Percentiles rank a stretch among this genome's conserved stretches.
Conservation (phyloP, 2,113 vertebrate species). For the Spea multiplicata region DNA sequence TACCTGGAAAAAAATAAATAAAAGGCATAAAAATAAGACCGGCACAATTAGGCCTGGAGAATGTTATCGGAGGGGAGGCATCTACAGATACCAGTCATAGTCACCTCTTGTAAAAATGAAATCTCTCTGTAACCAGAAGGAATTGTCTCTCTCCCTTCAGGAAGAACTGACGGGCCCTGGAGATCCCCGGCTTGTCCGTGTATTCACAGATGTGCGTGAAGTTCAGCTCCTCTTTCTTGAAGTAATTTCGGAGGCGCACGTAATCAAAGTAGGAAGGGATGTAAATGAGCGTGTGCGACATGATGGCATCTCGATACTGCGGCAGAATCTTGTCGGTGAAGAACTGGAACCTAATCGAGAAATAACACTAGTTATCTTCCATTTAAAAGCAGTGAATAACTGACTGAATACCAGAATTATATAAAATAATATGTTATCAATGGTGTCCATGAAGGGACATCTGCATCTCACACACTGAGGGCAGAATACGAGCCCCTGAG, state of each 20-base stretch:
- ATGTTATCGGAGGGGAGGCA: not conserved
- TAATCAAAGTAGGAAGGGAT: conserved; percentile 94
- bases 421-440: too few relatives aligned
- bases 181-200: conserved; percentile 73
- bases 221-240: conserved; percentile 86
- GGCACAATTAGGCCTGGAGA: not conserved
- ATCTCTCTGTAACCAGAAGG: conserved; percentile 89
- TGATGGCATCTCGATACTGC: conserved; percentile 90
- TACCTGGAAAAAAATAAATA: conserved; percentile 73
- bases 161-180: conserved; percentile 83
- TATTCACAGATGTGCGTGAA: conserved; percentile 88
- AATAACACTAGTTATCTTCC: not conserved
- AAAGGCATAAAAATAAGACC: not conserved
- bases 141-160: conserved; percentile 86
- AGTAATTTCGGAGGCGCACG: conserved; percentile 88
- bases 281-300: conserved; percentile 93
- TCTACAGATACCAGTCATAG: too few relatives aligned
- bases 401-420: too few relatives aligned
- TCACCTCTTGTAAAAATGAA: conserved; percentile 97
- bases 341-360: conserved; percentile 79
- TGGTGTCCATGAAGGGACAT: too few relatives aligned
- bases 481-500: too few relatives aligned
- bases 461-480: too few relatives aligned
- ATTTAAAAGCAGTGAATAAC: too few relatives aligned
- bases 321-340: conserved; percentile 86